Evolutionary conservation across 2,797 vertebrate genomes (phyloP).

Genomic region (Mormyrus hasselquistii): DNA sequence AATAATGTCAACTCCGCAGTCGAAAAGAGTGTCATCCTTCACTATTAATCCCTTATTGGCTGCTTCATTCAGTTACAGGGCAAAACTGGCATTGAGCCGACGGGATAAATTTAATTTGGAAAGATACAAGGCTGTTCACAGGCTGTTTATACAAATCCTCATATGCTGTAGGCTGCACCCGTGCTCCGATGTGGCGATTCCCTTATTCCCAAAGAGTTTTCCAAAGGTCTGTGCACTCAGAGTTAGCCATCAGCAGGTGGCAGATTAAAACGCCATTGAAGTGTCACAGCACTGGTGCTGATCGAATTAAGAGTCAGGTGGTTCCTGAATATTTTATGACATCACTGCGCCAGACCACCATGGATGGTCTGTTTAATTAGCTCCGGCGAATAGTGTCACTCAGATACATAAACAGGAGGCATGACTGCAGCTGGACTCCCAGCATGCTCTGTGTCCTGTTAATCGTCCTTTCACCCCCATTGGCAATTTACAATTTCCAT

Average conservation of each 20-base stretch:
- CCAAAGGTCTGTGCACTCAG: background rate
- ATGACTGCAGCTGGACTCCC: background rate
- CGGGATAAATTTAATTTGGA: background rate
- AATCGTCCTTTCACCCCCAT: background rate
- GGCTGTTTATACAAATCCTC: background rate
- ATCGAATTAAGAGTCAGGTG: background rate
- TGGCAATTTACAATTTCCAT: background rate
- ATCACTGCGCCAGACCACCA: background rate
- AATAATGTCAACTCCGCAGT: background rate
- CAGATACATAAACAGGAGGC: background rate
- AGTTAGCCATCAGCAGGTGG: background rate
- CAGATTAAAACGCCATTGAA: background rate
- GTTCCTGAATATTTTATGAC: conserved; percentile 1
- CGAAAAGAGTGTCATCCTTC: background rate
- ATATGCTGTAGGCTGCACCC: background rate
- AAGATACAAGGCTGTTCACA: background rate
- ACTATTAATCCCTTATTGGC: background rate
- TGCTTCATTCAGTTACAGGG: background rate
- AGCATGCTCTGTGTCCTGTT: background rate
- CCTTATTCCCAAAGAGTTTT: background rate
- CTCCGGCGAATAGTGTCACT: background rate
- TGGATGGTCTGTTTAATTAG: background rate
- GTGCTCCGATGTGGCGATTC: background rate
- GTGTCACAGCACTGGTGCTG: background rate
- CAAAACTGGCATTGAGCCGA: background rate